Base-by-base conservation (phyloP, 2,113 vertebrate species). In the Acrocephalus kingi region DNA sequence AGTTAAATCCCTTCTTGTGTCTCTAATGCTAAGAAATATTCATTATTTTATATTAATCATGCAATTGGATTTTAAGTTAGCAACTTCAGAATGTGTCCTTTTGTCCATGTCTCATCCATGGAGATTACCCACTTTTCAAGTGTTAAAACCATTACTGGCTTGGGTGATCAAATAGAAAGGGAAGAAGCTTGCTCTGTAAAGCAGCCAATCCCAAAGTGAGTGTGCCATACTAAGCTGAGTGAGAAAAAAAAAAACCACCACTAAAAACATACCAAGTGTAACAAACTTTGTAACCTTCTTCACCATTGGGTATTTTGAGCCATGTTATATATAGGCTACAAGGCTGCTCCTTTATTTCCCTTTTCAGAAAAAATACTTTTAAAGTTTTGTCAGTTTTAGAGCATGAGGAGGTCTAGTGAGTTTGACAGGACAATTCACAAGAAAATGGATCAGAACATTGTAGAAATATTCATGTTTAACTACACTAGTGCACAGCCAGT, bases 1-100 rank as follows among this genome's bases (percentile, higher is more conserved):
- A 94, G 20, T 81, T 84, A 79, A 94, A 92, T 78, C 52, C 73
- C 21, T 92, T 84, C 48, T 93, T 94, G 31, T 77, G 55, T 72
- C 45, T 72, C 25, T 81, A 84, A 61, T 69, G 31, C 9, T 56
- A 31, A 68, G 52, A 90, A 91, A 77, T 81, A 67, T 20, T 17
- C 7, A 43, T 94, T 90, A 81, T 89, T 94, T 86, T 59, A 58
- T 89, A 31, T 81, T 90, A 89, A 72, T 92, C 23, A 54, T 22
- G 6, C n/a, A 59, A 90, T 54, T 43, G 45, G 54, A 48, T 93
- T 97, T 92, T 77, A 30, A 52, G 33, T 90, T 64, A 85, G 11
- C 22, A 85, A n/a, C 45, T 81, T 84, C 62, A 73, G 83, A 78
- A 72, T 1, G 9, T 45, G 15, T 43, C 23, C 37, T 76, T 10